phyloP scores from a whole-genome alignment of 2,888 invertebrate species.

The Mythimna ferrago region DNA sequence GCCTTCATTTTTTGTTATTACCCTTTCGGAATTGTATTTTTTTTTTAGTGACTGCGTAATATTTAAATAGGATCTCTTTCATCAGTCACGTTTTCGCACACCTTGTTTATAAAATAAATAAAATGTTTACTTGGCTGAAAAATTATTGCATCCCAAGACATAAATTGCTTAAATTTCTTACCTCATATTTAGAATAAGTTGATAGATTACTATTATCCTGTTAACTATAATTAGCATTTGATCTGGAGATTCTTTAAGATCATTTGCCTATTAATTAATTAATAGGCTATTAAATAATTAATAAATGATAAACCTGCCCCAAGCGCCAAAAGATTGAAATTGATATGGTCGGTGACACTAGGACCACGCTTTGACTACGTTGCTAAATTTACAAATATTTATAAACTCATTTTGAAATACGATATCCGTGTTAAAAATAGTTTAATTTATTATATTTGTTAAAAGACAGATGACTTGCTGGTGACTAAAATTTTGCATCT shows the following conservation, averaged over 20 bases:
- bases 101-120: conserved; percentile 1
- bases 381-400: conserved; percentile 9
- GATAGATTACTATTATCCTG: background rate
- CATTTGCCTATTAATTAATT: conserved; percentile 8
- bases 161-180: background rate
- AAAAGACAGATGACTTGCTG: background rate
- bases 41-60: background rate
- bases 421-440: conserved; percentile 3
- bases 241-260: background rate
- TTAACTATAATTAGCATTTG: background rate
- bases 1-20: conserved; percentile 1
- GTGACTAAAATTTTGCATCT: conserved; percentile 6
- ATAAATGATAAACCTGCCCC: conserved; percentile 11
- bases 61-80: background rate
- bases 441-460: background rate
- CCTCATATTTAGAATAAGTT: background rate
- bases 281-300: conserved; percentile 7
- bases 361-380: background rate
- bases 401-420: conserved; percentile 12
- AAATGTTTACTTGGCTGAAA: background rate
- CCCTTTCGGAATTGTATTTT: background rate
- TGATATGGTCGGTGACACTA: conserved; percentile 37
- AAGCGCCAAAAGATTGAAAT: conserved; percentile 10
- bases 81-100: background rate
- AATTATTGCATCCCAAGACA: background rate